Base-by-base conservation (phyloP, 2,888 invertebrate species). In the Andrena minutula region DNA sequence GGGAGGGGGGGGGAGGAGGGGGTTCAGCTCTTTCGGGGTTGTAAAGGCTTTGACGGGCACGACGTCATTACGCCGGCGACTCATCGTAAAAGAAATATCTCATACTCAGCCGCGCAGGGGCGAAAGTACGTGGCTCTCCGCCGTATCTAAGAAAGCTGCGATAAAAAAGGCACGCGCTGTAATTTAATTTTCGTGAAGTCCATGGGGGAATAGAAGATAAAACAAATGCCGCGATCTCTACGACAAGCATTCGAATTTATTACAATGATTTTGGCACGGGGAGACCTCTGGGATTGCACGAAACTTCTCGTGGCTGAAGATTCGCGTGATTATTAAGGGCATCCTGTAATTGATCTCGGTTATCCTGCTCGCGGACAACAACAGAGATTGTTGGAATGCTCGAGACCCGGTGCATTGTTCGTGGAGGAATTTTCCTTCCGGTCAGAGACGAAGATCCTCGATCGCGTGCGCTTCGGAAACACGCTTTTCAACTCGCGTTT, bases 61-160 rank as follows among this genome's bases (percentile, higher is more conserved):
- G 49, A 16, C 16, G 49, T 78, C 78, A 53, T 75, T 74, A 66
- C 28, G 26, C 32, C 53, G n/a, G 28, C 5, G 35, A 30, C 35
- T 53, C 53, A 20, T 71, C 79, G 76, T 79, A 79, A 76, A 75
- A 76, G 75, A 60, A 51, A 74, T 61, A 77, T 47, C 70, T 63
- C 66, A 68, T 47, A 28, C 35, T 12, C 23, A 32, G 20, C 28
- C 6, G 20, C 10, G 47, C 12, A 32, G 49, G 69, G 10, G 20
- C 12, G 53, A 75, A 68, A 66, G 65, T 35, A 28, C 30, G 28
- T 30, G 32, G 47, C n/a, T 58, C 23, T 5, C 64, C 41, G 3
- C 12, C 32, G 5, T 28, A 51, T 20, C 26, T 16, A n/a, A 12
- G 28, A 16, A 12, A 4, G 23, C 32, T 51, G 47, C 16, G 64